Evolutionary conservation across 2,797 vertebrate species (phyloP).

Genomic region (Cryptoblepharus egeriae): DNA sequence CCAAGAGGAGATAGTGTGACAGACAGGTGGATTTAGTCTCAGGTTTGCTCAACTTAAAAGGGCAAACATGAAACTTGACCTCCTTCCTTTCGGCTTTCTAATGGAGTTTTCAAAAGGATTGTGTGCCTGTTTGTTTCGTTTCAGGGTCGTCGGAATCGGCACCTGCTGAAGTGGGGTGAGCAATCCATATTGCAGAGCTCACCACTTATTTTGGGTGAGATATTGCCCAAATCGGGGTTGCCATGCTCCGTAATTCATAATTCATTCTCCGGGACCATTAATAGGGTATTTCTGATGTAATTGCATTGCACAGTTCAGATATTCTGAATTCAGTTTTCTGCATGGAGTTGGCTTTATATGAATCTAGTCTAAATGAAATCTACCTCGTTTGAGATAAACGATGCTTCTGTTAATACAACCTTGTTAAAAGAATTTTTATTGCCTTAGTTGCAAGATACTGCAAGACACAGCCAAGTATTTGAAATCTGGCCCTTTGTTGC

Average conservation of each 20-base stretch:
- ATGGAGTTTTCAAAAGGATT: background rate
- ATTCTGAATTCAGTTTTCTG: background rate
- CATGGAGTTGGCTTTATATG: background rate
- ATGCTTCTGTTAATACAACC: background rate
- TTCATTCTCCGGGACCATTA: background rate
- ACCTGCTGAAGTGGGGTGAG: background rate
- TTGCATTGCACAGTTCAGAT: background rate
- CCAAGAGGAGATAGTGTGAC: constrained; percentile 67
- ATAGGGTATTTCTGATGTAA: background rate
- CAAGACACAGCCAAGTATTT: background rate
- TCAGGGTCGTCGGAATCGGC: background rate
- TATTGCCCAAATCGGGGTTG: background rate
- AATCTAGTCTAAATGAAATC: background rate
- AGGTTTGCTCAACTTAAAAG: constrained; percentile 65
- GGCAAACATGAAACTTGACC: constrained; percentile 32
- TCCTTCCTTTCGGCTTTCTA: constrained; percentile 18
- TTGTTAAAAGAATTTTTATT: background rate
- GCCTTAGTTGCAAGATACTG: background rate
- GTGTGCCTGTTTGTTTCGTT: background rate
- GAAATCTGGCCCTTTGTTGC: background rate
- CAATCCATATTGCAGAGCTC: background rate
- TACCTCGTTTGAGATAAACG: background rate
- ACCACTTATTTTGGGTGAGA: background rate
- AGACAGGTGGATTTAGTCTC: constrained; percentile 80
- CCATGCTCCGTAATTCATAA: background rate